A percentile compares a stretch with the other conserved stretches of the same genome.
phyloP scores from a whole-genome alignment of 2,797 vertebrate species.

The Sternotherus odoratus region DNA sequence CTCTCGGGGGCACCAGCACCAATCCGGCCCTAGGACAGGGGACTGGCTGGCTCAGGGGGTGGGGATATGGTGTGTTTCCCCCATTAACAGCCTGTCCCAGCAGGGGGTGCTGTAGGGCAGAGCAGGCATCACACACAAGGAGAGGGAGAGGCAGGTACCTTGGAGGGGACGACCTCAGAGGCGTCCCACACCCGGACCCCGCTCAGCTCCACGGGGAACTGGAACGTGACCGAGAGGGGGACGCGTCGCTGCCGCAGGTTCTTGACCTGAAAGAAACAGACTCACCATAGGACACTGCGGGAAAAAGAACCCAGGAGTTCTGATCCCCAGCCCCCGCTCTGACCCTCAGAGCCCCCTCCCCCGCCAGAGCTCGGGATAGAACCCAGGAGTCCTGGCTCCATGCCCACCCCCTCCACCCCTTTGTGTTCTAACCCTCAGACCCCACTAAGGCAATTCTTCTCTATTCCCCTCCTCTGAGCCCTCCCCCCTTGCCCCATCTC shows the following conservation, averaged over 20 bases:
- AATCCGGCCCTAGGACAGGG: neutral
- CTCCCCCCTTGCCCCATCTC: neutral
- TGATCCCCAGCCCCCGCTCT: neutral
- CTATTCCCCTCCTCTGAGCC: neutral
- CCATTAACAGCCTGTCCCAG: no score
- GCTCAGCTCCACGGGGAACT: conserved; percentile 81
- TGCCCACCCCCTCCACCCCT: neutral
- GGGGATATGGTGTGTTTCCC: neutral
- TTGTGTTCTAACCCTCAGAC: neutral
- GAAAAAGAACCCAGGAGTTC: neutral
- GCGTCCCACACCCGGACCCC: conserved; percentile 46
- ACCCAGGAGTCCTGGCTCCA: neutral
- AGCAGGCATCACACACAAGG: fast-evolving
- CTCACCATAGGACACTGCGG: neutral
- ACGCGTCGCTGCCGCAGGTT: conserved; percentile 74
- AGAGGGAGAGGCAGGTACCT: conserved; percentile 32
- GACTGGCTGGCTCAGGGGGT: neutral
- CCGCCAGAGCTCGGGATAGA: neutral
- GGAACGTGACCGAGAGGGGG: conserved; percentile 82
- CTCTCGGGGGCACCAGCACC: fast-evolving
- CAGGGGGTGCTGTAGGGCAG: neutral
- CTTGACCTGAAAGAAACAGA: conserved; percentile 77
- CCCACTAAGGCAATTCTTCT: neutral
- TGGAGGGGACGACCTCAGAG: neutral
- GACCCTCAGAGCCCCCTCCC: neutral